Conservation (phyloP, 1,140 invertebrate species). For the Drosophila littoralis region DNA sequence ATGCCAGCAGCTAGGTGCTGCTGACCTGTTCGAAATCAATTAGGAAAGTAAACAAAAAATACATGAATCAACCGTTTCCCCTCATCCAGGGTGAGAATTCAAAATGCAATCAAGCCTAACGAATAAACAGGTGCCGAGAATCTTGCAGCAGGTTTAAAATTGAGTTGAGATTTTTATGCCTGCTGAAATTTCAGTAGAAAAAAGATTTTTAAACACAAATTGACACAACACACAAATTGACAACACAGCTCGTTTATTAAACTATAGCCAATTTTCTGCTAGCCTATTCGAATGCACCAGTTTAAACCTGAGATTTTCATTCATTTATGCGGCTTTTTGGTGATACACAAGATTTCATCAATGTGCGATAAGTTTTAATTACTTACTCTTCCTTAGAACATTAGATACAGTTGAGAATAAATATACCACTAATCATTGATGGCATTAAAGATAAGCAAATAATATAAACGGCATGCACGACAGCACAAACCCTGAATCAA, state of each 20-base stretch:
- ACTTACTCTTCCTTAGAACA: too few relatives aligned
- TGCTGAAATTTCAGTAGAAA: neutral
- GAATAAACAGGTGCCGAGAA: conserved; percentile 54
- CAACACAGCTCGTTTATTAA: neutral
- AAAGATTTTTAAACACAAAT: neutral
- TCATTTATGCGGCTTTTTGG: conserved; percentile 26
- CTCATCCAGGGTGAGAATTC: conserved; percentile 41
- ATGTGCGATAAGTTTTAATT: too few relatives aligned
- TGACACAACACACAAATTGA: too few relatives aligned
- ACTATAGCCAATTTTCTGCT: conserved; percentile 35
- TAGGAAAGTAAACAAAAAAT: conserved; percentile 66
- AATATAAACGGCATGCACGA: neutral
- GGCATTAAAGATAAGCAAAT: neutral
- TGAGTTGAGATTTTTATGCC: conserved; percentile 8
- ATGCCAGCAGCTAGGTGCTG: conserved; percentile 35
- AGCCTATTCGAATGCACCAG: conserved; percentile 69
- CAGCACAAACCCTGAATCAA: conserved; percentile 26
- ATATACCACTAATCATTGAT: neutral
- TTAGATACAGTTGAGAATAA: too few relatives aligned
- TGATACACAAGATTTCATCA: too few relatives aligned
- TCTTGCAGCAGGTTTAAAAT: conserved; percentile 3
- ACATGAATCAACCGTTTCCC: conserved; percentile 35
- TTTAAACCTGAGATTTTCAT: conserved; percentile 63
- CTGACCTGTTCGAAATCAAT: conserved; percentile 75
- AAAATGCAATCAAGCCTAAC: conserved; percentile 71